Conservation (phyloP, 2,797 vertebrate species). For the Discoglossus pictus region DNA sequence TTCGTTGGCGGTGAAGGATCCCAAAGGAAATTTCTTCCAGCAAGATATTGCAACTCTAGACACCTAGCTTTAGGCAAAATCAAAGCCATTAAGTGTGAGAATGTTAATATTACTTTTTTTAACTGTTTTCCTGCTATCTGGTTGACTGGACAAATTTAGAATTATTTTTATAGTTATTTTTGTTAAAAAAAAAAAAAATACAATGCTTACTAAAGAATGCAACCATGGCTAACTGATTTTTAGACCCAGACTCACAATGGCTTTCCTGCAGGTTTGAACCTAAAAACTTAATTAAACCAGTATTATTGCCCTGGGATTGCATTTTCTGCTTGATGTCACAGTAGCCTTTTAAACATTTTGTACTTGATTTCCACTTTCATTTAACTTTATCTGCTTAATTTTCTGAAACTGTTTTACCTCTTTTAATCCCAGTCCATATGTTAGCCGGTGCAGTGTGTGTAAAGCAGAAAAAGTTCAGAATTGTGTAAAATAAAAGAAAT, state of each 20-base stretch:
- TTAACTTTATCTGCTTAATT: constrained; percentile 44
- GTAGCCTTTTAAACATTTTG: constrained; percentile 25
- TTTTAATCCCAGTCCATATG: constrained; percentile 41
- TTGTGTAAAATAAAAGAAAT: too few species aligned
- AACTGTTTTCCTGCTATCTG: too few species aligned
- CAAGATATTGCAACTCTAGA: not conserved
- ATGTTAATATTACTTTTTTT: too few species aligned
- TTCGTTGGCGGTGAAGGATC: constrained; percentile 17
- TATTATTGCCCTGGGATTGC: constrained; percentile 41
- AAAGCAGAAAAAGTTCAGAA: not conserved
- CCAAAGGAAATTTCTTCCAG: constrained; percentile 5
- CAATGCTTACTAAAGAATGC: not conserved
- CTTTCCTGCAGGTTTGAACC: constrained; percentile 14
- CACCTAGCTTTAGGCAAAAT: not conserved
- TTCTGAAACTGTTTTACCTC: constrained; percentile 37
- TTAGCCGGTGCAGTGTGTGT: constrained; percentile 14
- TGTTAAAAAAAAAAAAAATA: not conserved
- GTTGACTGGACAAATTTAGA: too few species aligned
- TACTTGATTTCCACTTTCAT: constrained; percentile 32
- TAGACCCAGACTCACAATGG: constrained; percentile 7
- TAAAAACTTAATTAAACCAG: constrained; percentile 38
- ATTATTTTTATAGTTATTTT: too few species aligned
- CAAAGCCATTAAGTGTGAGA: not conserved
- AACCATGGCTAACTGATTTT: constrained; percentile 1
- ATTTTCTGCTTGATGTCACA: constrained; percentile 44